Evolutionary conservation across 1,140 invertebrate genomes (phyloP).

Genomic region (Carposina sasakii): DNA sequence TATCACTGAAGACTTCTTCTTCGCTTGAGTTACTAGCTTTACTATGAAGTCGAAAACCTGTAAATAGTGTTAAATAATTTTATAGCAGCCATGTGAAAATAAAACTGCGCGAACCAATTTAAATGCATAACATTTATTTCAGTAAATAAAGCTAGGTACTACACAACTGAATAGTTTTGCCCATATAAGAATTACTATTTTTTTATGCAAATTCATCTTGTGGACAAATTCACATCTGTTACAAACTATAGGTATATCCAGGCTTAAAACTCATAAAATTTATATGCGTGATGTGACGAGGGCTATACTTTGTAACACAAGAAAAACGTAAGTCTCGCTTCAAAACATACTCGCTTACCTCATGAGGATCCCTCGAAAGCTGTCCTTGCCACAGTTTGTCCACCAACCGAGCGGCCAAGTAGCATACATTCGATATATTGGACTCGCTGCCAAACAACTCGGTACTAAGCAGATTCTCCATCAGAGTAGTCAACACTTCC

Average conservation of each 20-base stretch:
- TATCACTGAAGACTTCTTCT: constrained; percentile 82
- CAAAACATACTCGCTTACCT: constrained; percentile 66
- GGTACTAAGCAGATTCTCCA: constrained; percentile 94
- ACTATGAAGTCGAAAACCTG: constrained; percentile 94
- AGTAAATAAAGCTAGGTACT: too few species aligned
- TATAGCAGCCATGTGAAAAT: constrained; percentile 1
- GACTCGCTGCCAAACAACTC: constrained; percentile 88
- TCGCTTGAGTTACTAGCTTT: constrained; percentile 91
- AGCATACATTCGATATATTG: constrained; percentile 94
- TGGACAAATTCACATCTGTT: too few species aligned
- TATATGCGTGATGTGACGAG: too few species aligned
- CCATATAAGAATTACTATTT: too few species aligned
- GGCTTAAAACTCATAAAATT: too few species aligned
- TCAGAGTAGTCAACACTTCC: constrained; percentile 90
- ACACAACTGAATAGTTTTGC: too few species aligned
- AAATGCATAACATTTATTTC: too few species aligned
- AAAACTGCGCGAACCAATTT: too few species aligned
- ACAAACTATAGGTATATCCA: too few species aligned
- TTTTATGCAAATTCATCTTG: too few species aligned
- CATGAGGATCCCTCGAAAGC: constrained; percentile 90
- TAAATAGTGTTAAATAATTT: constrained; percentile 19
- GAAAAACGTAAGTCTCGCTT: too few species aligned
- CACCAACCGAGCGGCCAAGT: constrained; percentile 92
- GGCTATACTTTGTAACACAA: too few species aligned
- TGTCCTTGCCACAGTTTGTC: constrained; percentile 98